phyloP scores from a whole-genome alignment of 2,113 vertebrate species.

The Cavia porcellus region DNA sequence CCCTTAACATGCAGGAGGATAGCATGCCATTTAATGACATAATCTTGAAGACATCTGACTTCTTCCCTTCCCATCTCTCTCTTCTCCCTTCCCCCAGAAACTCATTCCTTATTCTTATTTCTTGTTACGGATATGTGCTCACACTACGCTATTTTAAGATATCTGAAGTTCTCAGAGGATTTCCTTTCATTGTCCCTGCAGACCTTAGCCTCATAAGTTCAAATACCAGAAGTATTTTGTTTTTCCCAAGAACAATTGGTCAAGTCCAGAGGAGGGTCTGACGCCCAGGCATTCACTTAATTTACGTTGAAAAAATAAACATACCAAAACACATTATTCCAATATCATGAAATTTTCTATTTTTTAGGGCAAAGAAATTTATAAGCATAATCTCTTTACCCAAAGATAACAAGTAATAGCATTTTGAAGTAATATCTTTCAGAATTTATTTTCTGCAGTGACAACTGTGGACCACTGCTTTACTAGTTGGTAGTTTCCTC shows the following conservation, averaged over 20 bases:
- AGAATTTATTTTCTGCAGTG: neutral
- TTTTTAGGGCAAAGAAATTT: neutral
- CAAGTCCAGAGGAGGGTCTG: neutral
- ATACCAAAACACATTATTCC: neutral
- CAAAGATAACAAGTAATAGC: neutral
- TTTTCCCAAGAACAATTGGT: neutral
- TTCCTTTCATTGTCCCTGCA: conserved; percentile 50
- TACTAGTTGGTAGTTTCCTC: neutral
- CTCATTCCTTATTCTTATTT: neutral
- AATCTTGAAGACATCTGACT: neutral
- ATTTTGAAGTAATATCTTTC: neutral
- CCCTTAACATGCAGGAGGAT: neutral
- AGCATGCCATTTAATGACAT: neutral
- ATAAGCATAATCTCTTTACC: neutral
- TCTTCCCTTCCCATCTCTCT: neutral
- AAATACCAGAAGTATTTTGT: conserved; percentile 27
- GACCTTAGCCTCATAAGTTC: neutral
- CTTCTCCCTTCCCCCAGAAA: neutral
- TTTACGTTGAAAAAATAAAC: neutral
- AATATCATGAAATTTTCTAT: neutral
- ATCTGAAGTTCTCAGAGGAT: conserved; percentile 51
- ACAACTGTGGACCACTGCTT: neutral
- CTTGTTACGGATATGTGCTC: neutral
- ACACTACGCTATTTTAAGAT: neutral
- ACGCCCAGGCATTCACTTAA: neutral